Conservation (phyloP, 2,797 vertebrate species). For the Arnoldichthys spilopterus region DNA sequence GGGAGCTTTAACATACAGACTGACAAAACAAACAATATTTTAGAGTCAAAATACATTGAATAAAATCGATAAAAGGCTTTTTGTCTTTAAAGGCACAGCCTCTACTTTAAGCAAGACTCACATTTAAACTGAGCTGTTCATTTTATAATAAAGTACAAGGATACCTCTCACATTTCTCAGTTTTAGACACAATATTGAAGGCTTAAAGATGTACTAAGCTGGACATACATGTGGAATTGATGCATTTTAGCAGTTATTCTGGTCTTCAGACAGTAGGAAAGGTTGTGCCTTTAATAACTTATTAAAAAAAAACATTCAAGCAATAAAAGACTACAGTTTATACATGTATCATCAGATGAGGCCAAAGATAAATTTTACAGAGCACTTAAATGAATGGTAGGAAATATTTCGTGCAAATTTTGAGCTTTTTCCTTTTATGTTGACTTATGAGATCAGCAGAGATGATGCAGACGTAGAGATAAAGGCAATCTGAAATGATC, state of each 20-base stretch:
- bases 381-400: constrained; percentile 15
- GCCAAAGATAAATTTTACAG: constrained; percentile 31
- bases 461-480: background rate
- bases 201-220: background rate
- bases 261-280: constrained; percentile 2
- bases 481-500: background rate
- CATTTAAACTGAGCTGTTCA: background rate
- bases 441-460: background rate
- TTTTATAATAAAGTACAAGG: constrained; percentile 10
- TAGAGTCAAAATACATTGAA: constrained; percentile 24
- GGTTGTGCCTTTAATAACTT: constrained; percentile 46
- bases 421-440: background rate
- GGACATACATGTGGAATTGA: constrained; percentile 1
- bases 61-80: constrained; percentile 7
- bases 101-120: constrained; percentile 25
- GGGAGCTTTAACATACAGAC: constrained; percentile 22
- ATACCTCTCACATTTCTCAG: background rate
- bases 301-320: constrained; percentile 16
- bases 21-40: constrained; percentile 24
- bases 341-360: constrained; percentile 20
- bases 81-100: constrained; percentile 54
- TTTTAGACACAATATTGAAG: background rate
- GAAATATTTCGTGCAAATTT: constrained; percentile 24
- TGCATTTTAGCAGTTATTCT: background rate
- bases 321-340: constrained; percentile 4